Conservation (phyloP, 2,888 invertebrate genomes). For the Cistogaster globosa region DNA sequence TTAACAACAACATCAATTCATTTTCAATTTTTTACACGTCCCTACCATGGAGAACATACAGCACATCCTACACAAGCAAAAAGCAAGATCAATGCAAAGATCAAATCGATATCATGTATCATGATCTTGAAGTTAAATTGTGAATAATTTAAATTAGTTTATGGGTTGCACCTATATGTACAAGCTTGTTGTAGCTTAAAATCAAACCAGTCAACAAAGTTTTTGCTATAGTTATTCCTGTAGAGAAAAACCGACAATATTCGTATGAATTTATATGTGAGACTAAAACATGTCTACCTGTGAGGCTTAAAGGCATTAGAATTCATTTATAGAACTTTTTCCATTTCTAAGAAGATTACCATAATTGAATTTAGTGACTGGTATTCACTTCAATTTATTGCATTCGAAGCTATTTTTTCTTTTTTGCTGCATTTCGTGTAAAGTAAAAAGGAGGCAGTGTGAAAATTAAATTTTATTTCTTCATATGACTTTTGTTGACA, state of each 20-base stretch:
- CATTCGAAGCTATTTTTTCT: conserved; percentile 8
- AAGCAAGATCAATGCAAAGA: conserved; percentile 46
- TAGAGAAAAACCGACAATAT: no score
- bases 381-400: conserved; percentile 35
- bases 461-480: neutral
- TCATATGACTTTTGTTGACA: no score
- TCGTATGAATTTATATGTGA: no score
- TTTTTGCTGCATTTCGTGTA: neutral
- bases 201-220: no score
- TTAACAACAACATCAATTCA: neutral
- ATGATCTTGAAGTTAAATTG: conserved; percentile 54
- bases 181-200: no score
- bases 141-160: conserved; percentile 64
- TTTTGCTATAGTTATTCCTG: no score
- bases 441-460: neutral
- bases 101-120: conserved; percentile 58
- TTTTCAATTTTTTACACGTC: neutral
- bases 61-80: neutral
- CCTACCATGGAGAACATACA: neutral
- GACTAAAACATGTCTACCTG: neutral
- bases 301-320: neutral
- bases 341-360: conserved; percentile 58
- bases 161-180: conserved; percentile 20
- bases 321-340: neutral
- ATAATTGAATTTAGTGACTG: conserved; percentile 65